Evolutionary conservation across 2,888 invertebrate genomes (phyloP).

Genomic region (Junonia oenone): DNA sequence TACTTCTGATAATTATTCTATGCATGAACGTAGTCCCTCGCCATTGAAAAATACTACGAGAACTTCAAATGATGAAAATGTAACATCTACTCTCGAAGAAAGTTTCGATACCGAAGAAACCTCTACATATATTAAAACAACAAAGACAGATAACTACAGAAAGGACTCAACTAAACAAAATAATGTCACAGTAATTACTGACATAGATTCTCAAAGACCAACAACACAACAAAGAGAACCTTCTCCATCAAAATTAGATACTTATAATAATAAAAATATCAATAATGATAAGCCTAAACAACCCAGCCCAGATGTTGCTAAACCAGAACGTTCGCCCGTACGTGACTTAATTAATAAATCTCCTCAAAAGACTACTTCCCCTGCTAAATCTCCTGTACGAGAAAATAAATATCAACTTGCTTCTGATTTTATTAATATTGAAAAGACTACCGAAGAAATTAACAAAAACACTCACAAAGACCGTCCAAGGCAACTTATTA

Average conservation of each 20-base stretch:
- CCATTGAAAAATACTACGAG: conserved; percentile 2
- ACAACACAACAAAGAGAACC: conserved; percentile 26
- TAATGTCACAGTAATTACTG: not conserved
- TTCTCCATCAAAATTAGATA: conserved; percentile 41
- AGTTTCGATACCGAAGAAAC: not conserved
- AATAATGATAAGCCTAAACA: conserved; percentile 16
- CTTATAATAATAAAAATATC: conserved; percentile 39
- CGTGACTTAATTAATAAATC: conserved; percentile 33
- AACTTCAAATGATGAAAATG: not conserved
- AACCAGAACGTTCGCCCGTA: conserved; percentile 31
- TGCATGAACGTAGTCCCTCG: conserved; percentile 4
- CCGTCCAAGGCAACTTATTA: conserved; percentile 57
- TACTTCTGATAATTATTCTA: not conserved
- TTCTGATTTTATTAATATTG: conserved; percentile 52
- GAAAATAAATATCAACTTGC: conserved; percentile 47
- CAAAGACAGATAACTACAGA: not conserved
- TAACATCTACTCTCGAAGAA: not conserved
- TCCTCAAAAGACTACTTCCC: conserved; percentile 45
- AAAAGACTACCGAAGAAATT: conserved; percentile 49
- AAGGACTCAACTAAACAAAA: not conserved
- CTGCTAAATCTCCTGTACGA: conserved; percentile 42
- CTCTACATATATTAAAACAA: not conserved
- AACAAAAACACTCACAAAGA: conserved; percentile 48
- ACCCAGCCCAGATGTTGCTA: conserved; percentile 12
- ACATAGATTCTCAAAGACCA: conserved; percentile 1